These are phyloP conservation scores for Gymnarchus niloticus DNA, from an alignment of 2,113 vertebrate species.

Conservation along the genomic window DNA sequence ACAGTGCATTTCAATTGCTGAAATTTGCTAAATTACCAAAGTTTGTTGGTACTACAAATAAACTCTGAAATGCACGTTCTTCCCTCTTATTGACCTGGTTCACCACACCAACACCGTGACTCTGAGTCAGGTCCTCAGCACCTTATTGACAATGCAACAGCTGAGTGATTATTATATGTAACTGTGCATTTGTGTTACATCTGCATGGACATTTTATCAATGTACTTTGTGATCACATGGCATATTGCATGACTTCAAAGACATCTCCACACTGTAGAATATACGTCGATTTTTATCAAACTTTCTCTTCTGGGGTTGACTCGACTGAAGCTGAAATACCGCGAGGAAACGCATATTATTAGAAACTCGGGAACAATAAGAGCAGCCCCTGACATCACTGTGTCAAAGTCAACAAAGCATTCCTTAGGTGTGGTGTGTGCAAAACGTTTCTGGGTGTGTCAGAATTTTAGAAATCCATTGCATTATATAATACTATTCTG, in stretches of 20 bases:
- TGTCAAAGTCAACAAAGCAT: background rate
- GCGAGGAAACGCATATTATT: too few relatives aligned
- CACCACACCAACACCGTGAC: background rate
- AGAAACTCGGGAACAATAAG: background rate
- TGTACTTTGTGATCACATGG: background rate
- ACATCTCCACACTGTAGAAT: background rate
- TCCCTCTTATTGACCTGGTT: background rate
- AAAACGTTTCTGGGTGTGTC: background rate
- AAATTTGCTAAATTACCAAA: conserved; percentile 48
- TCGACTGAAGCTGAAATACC: too few relatives aligned
- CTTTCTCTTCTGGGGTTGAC: too few relatives aligned
- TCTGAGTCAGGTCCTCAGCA: background rate
- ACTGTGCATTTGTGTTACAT: background rate
- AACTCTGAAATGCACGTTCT: conserved; percentile 24
- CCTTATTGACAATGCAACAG: background rate
- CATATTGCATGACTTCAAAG: background rate
- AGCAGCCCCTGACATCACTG: background rate
- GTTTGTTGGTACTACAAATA: conserved; percentile 47
- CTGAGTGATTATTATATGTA: background rate
- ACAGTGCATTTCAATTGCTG: conserved; percentile 39
- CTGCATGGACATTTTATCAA: background rate
- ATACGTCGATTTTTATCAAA: too few relatives aligned
- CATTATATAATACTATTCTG: background rate
- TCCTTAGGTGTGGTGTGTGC: background rate
- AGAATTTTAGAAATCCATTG: background rate